Base-by-base conservation (phyloP, 2,888 invertebrate genomes). In the Ophioninae sp. region DNA sequence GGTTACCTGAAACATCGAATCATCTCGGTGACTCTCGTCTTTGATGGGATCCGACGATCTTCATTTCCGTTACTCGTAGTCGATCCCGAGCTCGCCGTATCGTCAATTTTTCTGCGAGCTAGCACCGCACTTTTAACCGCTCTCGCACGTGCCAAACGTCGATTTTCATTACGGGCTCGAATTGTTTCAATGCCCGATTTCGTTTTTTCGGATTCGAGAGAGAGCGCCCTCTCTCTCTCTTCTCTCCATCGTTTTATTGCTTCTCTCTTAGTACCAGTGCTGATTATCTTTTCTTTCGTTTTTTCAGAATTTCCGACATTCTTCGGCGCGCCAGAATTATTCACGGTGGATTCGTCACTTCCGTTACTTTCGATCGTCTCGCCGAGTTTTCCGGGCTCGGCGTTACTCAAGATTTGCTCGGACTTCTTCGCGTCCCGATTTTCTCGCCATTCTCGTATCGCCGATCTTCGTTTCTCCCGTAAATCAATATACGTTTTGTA, bases 401-500 rank as follows among this genome's bases (percentile, higher is more conserved):
- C 10, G 56, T 70, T 62, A 0, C 79, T 79, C 7, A 77, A 44
- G 1, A 84, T 67, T 65, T 68, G 81, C 61, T 69, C 41, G 17
- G 62, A 44, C 64, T 79, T 84, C 37, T 86, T 85, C n/a, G 59
- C 75, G 41, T 87, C 86, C 86, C 91, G 93, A 57, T 87, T 86
- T 73, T 90, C 87, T 67, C 93, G 91, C 94, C 94, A 94, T 73
- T 92, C 90, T 77, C 90, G 89, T 7, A 94, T 91, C 0, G 93
- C 91, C 2, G 89, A 85, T 81, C 92, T 93, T 84, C 94, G 94
- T 81, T 93, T 93, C 7, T 91, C 90, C 41, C 93, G 93, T 62
- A 94, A 87, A 5, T 90, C 85, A 13, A 93, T 83, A 86, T 94
- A 95, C 76, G 92, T 87, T 79, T 91, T 91, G 87, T 94, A 94